Evolutionary conservation across 2,797 vertebrate species (phyloP).

Genomic region (Propithecus deckenii): DNA sequence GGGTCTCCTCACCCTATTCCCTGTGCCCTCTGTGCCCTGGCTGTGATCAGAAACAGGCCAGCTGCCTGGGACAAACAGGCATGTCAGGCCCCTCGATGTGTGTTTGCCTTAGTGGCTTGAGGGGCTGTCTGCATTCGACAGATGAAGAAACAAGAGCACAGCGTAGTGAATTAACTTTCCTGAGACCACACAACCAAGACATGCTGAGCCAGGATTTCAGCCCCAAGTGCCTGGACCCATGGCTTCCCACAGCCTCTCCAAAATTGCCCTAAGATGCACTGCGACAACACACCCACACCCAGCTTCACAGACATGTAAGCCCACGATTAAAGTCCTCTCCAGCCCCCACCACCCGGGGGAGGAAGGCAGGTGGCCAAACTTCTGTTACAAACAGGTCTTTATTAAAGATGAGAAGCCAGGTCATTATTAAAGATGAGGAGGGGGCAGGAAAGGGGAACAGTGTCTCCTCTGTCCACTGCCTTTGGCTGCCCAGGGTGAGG

Average conservation of each 20-base stretch:
- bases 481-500: constrained; percentile 42
- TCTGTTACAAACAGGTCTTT: constrained; percentile 81
- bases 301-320: not conserved
- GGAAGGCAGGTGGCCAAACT: constrained; percentile 31
- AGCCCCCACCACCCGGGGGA: not conserved
- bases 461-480: constrained; percentile 61
- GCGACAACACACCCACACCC: not conserved
- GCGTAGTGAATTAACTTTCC: not conserved
- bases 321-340: not conserved
- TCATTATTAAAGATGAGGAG: constrained; percentile 50
- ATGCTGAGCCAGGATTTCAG: not conserved
- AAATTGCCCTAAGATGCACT: not conserved
- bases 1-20: not conserved
- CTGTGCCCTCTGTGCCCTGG: not conserved
- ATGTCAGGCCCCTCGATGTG: not conserved
- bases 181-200: not conserved
- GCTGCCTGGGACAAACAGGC: not conserved
- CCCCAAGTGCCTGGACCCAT: not conserved
- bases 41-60: not conserved
- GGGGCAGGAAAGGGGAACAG: constrained; percentile 27
- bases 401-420: constrained; percentile 69
- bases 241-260: not conserved
- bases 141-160: not conserved
- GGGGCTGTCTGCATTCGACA: not conserved
- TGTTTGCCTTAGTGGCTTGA: not conserved